These are phyloP conservation scores for Ypsolopha scabrella DNA, from an alignment of 2,888 invertebrate species.

Conservation along the genomic window DNA sequence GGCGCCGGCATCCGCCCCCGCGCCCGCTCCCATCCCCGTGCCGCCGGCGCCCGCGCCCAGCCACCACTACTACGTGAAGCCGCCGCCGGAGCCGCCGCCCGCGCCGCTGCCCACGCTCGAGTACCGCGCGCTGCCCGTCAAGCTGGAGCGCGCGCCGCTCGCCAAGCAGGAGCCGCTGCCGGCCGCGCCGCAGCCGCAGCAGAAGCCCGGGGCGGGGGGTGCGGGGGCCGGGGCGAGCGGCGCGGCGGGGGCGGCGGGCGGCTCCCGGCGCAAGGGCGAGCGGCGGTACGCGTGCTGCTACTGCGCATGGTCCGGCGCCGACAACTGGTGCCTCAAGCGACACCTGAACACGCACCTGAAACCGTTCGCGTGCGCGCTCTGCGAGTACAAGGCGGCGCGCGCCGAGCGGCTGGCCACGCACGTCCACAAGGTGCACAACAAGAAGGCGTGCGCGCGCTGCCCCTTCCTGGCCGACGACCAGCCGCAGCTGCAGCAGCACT, in stretches of 20 bases:
- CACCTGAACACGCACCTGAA: slow-evolving; percentile 94
- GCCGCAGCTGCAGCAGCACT: slow-evolving; percentile 82
- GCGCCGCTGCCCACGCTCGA: slow-evolving; percentile 17
- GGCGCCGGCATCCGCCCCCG: slow-evolving; percentile 47
- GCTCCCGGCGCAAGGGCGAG: slow-evolving; percentile 65
- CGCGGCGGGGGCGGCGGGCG: slow-evolving; percentile 53
- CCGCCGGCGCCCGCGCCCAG: slow-evolving; percentile 9
- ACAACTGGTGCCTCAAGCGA: slow-evolving; percentile 93
- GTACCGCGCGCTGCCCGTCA: slow-evolving; percentile 31
- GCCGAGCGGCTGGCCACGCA: slow-evolving; percentile 91
- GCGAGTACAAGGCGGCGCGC: slow-evolving; percentile 94
- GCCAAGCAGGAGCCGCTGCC: slow-evolving; percentile 34
- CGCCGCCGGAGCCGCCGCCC: slow-evolving; percentile 62
- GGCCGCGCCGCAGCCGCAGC: slow-evolving; percentile 15
- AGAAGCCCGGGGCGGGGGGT: slow-evolving; percentile 16
- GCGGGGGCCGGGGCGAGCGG: slow-evolving; percentile 42
- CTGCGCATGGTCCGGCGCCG: slow-evolving; percentile 93
- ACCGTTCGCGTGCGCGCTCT: slow-evolving; percentile 90
- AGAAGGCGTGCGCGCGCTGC: slow-evolving; percentile 90
- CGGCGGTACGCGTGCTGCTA: slow-evolving; percentile 88
- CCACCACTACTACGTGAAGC: slow-evolving; percentile 34
- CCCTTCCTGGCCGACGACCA: slow-evolving; percentile 88
- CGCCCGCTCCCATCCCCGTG: slow-evolving; percentile 10
- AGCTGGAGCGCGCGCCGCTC: slow-evolving; percentile 49
- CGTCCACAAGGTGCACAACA: slow-evolving; percentile 92